A percentile compares a stretch with the other conserved stretches of the same genome.
Conservation (phyloP, 2,888 invertebrate species). For the Ichneumon xanthorius region DNA sequence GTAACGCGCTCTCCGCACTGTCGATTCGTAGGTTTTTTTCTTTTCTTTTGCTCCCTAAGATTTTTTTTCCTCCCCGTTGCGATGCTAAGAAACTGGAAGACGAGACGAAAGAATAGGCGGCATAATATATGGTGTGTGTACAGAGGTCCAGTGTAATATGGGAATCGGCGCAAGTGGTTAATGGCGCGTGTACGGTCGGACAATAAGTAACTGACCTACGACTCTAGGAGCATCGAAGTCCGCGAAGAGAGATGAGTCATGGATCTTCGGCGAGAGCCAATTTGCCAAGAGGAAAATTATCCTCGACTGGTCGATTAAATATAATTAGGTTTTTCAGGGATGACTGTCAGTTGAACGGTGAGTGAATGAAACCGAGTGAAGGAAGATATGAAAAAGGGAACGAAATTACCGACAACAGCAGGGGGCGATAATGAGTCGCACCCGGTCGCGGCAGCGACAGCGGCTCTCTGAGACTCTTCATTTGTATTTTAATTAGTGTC, state of each 20-base stretch:
- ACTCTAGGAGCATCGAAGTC: slow-evolving; percentile 1
- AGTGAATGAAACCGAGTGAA: slow-evolving; percentile 73
- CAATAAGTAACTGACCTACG: slow-evolving; percentile 52
- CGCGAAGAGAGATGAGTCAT: slow-evolving; percentile 51
- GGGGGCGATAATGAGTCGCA: slow-evolving; percentile 83
- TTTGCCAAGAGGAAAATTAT: background rate
- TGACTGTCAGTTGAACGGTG: slow-evolving; percentile 75
- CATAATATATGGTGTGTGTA: slow-evolving; percentile 20
- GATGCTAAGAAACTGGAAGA: slow-evolving; percentile 14
- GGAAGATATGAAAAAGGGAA: slow-evolving; percentile 65
- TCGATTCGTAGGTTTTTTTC: slow-evolving; percentile 41
- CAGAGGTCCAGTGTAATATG: slow-evolving; percentile 44
- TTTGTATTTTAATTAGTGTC: slow-evolving; percentile 91
- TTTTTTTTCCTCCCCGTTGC: slow-evolving; percentile 28
- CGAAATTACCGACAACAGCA: slow-evolving; percentile 73
- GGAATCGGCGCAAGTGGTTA: slow-evolving; percentile 38
- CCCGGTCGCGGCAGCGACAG: slow-evolving; percentile 80
- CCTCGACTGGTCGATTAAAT: slow-evolving; percentile 75
- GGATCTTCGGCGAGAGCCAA: background rate
- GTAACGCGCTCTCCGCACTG: slow-evolving; percentile 65
- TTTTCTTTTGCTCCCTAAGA: slow-evolving; percentile 36
- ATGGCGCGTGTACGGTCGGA: slow-evolving; percentile 54
- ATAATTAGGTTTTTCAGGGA: slow-evolving; percentile 74
- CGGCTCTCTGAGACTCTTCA: slow-evolving; percentile 89
- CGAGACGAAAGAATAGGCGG: slow-evolving; percentile 23